phyloP scores from a whole-genome alignment of 2,888 invertebrate genomes.

The Ophion costatus region DNA sequence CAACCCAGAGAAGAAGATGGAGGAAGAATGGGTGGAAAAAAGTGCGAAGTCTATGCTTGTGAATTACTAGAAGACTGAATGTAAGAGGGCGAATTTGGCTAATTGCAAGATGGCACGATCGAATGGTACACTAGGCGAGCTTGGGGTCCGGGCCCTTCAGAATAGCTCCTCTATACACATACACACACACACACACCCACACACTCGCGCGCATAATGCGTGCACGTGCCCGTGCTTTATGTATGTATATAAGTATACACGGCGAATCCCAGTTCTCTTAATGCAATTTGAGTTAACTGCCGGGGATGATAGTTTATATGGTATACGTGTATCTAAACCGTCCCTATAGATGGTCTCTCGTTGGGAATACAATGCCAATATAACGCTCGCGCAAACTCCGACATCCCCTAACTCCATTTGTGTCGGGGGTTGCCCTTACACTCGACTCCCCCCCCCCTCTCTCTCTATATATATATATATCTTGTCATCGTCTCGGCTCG shows the following conservation, averaged over 20 bases:
- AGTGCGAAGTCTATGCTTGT: too few species aligned
- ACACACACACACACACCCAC: background rate
- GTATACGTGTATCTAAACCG: slow-evolving; percentile 55
- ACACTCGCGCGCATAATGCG: background rate
- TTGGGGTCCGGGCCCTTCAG: background rate
- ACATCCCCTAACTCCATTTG: slow-evolving; percentile 52
- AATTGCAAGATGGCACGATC: background rate
- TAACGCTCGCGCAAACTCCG: slow-evolving; percentile 53
- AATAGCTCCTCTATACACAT: background rate
- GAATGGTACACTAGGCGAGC: background rate
- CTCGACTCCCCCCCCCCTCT: slow-evolving; percentile 33
- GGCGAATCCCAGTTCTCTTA: slow-evolving; percentile 71
- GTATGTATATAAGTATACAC: slow-evolving; percentile 12
- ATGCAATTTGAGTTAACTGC: slow-evolving; percentile 81
- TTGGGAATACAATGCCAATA: slow-evolving; percentile 67
- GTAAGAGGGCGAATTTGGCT: background rate
- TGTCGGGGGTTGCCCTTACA: slow-evolving; percentile 47
- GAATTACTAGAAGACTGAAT: background rate
- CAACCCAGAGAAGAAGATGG: too few species aligned
- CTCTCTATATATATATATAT: slow-evolving; percentile 5
- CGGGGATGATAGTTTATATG: slow-evolving; percentile 75
- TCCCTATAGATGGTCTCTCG: slow-evolving; percentile 64
- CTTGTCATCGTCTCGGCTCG: slow-evolving; percentile 59
- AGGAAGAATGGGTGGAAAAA: too few species aligned
- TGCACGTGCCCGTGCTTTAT: background rate